Conservation (phyloP, 2,888 invertebrate genomes). For the Nesidiocoris tenuis region DNA sequence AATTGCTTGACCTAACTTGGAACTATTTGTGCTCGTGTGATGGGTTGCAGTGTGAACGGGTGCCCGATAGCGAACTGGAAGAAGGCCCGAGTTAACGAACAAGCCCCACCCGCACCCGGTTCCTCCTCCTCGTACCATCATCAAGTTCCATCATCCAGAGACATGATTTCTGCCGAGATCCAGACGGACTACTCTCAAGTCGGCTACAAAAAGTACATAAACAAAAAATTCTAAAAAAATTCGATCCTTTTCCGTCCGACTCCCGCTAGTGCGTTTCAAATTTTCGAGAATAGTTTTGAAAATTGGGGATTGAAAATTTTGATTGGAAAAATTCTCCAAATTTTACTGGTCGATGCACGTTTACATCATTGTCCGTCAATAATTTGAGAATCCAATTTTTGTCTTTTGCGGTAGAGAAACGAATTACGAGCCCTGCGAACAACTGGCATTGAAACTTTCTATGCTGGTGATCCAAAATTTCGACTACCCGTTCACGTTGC, state of each 20-base stretch:
- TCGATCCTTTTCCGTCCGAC: constrained; percentile 19
- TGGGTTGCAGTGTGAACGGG: constrained; percentile 43
- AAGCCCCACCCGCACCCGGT: constrained; percentile 38
- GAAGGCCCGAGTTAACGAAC: constrained; percentile 41
- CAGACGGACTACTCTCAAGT: constrained; percentile 42
- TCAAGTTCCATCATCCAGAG: constrained; percentile 24
- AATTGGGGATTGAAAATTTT: no score
- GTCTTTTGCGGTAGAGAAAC: no score
- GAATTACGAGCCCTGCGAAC: no score
- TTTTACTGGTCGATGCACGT: no score
- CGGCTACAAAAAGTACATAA: constrained; percentile 22
- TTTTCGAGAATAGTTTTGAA: neutral
- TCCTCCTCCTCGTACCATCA: neutral
- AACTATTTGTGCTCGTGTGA: constrained; percentile 27
- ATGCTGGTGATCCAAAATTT: no score
- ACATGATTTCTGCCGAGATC: constrained; percentile 40
- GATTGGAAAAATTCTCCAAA: no score
- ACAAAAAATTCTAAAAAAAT: constrained; percentile 5
- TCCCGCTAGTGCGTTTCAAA: constrained; percentile 9
- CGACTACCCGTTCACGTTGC: no score
- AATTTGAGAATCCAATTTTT: no score
- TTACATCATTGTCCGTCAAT: no score
- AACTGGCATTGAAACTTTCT: no score
- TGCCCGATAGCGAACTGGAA: constrained; percentile 42
- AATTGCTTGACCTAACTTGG: constrained; percentile 32